phyloP scores from a whole-genome alignment of 1,140 invertebrate genomes.

The Druon quercuslanigerum region DNA sequence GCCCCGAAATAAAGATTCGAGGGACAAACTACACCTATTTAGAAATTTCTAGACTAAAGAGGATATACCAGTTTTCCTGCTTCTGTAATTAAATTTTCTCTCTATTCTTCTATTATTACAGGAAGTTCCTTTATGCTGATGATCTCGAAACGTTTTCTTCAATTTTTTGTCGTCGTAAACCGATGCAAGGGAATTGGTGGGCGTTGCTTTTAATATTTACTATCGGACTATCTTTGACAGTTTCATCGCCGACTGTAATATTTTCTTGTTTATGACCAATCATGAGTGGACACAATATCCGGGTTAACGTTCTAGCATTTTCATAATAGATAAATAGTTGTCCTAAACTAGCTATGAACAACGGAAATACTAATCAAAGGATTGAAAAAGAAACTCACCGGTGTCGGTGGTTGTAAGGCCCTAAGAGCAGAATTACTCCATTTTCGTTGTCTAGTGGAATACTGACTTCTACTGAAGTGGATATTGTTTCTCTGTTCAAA shows the following conservation, averaged over 20 bases:
- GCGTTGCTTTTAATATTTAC: constrained; percentile 26
- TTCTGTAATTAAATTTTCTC: constrained; percentile 13
- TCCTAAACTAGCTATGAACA: neutral
- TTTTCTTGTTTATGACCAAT: constrained; percentile 25
- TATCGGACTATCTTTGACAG: constrained; percentile 19
- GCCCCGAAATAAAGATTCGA: too few species aligned
- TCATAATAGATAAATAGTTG: neutral
- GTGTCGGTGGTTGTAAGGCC: constrained; percentile 58
- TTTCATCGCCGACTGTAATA: neutral
- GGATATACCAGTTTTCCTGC: constrained; percentile 9
- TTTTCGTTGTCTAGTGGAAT: constrained; percentile 58
- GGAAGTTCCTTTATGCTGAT: constrained; percentile 29
- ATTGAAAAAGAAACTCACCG: constrained; percentile 55
- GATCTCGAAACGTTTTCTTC: constrained; percentile 24
- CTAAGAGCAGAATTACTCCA: constrained; percentile 62
- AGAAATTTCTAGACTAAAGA: neutral
- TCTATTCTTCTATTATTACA: constrained; percentile 26
- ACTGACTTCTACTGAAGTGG: constrained; percentile 23
- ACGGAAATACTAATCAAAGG: neutral
- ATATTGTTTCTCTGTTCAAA: constrained; percentile 43
- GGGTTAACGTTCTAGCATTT: neutral
- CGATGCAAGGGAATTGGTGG: constrained; percentile 22
- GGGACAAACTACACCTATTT: neutral
- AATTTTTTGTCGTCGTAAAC: constrained; percentile 16
- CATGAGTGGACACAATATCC: constrained; percentile 20